Base-by-base conservation (phyloP, 2,888 invertebrate species). In the Cistogaster globosa region DNA sequence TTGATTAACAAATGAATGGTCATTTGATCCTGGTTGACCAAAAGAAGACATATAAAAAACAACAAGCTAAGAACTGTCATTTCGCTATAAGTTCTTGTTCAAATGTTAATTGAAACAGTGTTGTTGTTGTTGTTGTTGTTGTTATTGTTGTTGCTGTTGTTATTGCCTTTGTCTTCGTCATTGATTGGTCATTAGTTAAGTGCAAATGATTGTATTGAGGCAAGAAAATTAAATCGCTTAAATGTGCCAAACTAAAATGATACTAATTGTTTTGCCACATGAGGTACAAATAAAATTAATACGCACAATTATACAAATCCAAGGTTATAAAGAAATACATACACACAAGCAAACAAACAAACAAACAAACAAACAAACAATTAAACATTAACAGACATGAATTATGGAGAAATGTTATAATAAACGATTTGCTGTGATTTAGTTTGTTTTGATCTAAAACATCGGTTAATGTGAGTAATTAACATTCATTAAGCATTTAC, bases 171-270 rank as follows among this genome's bases (percentile, higher is more conserved):
- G 48, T 20, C 26, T 1, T 22, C 12, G 12, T 9, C 45, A 16
- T 18, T 42, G 51, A 69, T 63, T 76, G 57, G 42, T 65, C 63
- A 76, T 76, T 82, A 76, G 69, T 76, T 69, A 76, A 75, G 76
- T 76, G 69, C 62, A 76, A 82, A 76, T 76, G 38, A 57, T 76
- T 82, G 68, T 82, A 62, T 75, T 69, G 75, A 57, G 62, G 57
- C 53, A 75, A 75, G 60, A 68, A 26, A 69, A 63, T 81, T 82
- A 71, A 76, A 76, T 58, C 63, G 51, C 68, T 68, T 81, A 48
- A 68, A 62, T 81, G 36, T 57, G 60, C 55, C 68, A 81, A 42
- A 42, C 55, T 57, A 63, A 81, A 75, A 57, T 63, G 20, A 62
- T 69, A 60, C 38, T 62, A 75, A 81, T 81, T 81, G 53, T 81